Conservation (phyloP, 2,113 vertebrate species). For the Leptocoma aspasia region DNA sequence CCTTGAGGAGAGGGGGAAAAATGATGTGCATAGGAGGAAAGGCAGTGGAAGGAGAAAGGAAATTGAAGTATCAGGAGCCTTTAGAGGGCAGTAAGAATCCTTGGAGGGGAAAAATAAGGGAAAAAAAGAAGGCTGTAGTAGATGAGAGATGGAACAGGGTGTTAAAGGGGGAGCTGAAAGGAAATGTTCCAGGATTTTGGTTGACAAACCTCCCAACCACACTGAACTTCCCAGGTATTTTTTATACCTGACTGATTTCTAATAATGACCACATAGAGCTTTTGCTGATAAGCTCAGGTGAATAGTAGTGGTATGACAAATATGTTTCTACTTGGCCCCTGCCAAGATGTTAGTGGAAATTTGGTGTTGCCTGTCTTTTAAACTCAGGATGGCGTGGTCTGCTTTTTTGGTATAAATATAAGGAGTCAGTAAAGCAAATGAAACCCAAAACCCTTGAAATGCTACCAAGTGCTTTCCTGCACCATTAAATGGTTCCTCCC, state of each 20-base stretch:
- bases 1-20: not conserved
- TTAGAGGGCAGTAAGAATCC: conserved; percentile 41
- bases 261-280: not conserved
- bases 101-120: not conserved
- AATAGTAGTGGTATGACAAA: not conserved
- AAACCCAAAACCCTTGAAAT: not conserved
- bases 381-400: not conserved
- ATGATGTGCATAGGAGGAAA: not conserved
- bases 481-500: not conserved
- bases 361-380: not conserved
- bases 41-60: not conserved
- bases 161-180: not conserved
- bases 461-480: fast-evolving
- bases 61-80: not conserved
- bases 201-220: not conserved
- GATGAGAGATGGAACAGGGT: not conserved
- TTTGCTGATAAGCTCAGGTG: not conserved
- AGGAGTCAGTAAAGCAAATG: not conserved
- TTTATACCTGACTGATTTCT: not conserved
- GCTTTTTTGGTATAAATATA: not conserved
- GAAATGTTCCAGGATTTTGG: not conserved
- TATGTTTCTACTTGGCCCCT: not conserved
- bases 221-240: not conserved
- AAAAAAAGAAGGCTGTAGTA: not conserved
- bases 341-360: not conserved